These are phyloP conservation scores for Eulemur albifrons DNA, from an alignment of 2,797 vertebrate genomes.

Conservation along the genomic window DNA sequence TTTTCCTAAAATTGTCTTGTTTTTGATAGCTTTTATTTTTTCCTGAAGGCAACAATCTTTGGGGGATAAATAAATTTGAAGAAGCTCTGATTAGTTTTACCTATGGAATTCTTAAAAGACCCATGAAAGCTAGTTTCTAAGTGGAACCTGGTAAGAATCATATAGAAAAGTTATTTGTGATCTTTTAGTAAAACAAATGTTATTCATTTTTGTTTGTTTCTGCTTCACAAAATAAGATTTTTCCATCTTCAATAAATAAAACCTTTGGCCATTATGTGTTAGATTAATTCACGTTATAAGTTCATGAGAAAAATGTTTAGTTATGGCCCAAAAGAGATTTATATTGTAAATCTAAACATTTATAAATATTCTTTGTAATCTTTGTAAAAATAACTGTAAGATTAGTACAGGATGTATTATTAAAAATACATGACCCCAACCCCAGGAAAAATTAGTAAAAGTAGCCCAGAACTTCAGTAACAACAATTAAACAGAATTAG, in stretches of 20 bases:
- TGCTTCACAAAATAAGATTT: not conserved
- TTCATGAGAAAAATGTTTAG: slow-evolving; percentile 20
- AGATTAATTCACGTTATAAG: not conserved
- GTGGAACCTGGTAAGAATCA: not conserved
- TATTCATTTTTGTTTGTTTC: not conserved
- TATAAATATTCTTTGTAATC: not conserved
- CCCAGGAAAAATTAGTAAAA: not conserved
- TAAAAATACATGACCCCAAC: not conserved
- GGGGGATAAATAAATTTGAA: not conserved
- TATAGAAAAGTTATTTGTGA: not conserved
- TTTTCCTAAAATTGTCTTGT: slow-evolving; percentile 29
- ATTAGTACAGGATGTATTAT: not conserved
- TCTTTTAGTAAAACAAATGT: not conserved
- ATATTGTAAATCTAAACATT: slow-evolving; percentile 11
- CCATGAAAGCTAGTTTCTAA: slow-evolving; percentile 16
- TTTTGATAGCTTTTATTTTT: not conserved
- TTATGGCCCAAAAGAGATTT: not conserved
- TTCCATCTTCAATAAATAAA: not conserved
- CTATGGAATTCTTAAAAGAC: not conserved
- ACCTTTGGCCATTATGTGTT: not conserved
- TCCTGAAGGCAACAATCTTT: slow-evolving; percentile 5
- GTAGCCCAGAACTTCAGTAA: not conserved
- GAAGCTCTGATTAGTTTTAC: slow-evolving; percentile 14
- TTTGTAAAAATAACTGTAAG: not conserved
- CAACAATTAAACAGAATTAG: not conserved